Evolutionary conservation across 1,140 invertebrate genomes (phyloP).

Genomic region (Sweltsa coloradensis): DNA sequence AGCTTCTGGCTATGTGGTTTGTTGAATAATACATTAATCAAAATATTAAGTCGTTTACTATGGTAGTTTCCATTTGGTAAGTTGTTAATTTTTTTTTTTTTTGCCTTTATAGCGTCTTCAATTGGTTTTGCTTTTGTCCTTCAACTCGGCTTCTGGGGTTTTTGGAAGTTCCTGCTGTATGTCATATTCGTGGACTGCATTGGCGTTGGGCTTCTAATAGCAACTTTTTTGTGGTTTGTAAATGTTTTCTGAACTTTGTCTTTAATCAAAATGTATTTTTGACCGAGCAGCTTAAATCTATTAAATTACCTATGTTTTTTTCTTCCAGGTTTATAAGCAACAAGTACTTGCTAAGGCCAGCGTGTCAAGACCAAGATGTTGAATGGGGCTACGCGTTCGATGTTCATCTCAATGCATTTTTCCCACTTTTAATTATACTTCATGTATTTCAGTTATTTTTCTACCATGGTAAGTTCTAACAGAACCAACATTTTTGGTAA

Average conservation of each 20-base stretch:
- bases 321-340: slow-evolving; percentile 73
- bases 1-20: slow-evolving; percentile 75
- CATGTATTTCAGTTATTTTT: slow-evolving; percentile 88
- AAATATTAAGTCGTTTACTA: not conserved
- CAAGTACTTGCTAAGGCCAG: slow-evolving; percentile 67
- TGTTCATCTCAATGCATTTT: slow-evolving; percentile 97
- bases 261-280: no score
- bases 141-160: slow-evolving; percentile 57
- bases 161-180: slow-evolving; percentile 81
- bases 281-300: not conserved
- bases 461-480: slow-evolving; percentile 60
- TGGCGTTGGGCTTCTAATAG: slow-evolving; percentile 71
- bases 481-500: slow-evolving; percentile 12
- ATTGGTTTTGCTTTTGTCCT: slow-evolving; percentile 79
- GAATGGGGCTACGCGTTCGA: slow-evolving; percentile 99
- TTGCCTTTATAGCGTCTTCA: slow-evolving; percentile 63
- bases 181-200: slow-evolving; percentile 93
- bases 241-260: not conserved
- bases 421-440: slow-evolving; percentile 85
- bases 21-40: slow-evolving; percentile 22
- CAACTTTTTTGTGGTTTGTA: slow-evolving; percentile 79
- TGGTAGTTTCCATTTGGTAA: slow-evolving; percentile 4
- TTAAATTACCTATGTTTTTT: slow-evolving; percentile 1
- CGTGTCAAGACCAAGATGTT: slow-evolving; percentile 56
- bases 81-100: slow-evolving; percentile 8